Evolutionary conservation across 2,888 invertebrate genomes (phyloP).

Genomic region (Dicranocentrus wangi): DNA sequence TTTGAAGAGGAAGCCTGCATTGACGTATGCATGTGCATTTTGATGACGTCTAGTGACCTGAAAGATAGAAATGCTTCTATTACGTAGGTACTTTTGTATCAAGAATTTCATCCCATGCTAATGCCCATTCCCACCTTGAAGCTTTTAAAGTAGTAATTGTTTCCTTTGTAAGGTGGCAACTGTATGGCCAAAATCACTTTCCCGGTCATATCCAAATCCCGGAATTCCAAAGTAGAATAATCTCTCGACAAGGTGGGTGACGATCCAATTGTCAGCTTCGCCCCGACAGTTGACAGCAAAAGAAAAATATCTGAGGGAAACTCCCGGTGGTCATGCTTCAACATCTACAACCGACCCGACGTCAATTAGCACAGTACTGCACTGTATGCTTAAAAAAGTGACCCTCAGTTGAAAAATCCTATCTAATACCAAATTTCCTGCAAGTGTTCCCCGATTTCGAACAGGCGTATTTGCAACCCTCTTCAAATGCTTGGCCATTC

Average conservation of each 20-base stretch:
- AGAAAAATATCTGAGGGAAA: slow-evolving; percentile 84
- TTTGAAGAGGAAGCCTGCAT: slow-evolving; percentile 23
- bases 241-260: neutral
- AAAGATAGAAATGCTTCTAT: too few species aligned
- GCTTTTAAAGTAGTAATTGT: slow-evolving; percentile 77
- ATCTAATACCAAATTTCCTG: slow-evolving; percentile 80
- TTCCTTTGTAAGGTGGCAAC: slow-evolving; percentile 78
- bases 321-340: slow-evolving; percentile 81
- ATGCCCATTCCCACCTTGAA: slow-evolving; percentile 84
- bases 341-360: too few species aligned
- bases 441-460: slow-evolving; percentile 83
- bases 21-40: slow-evolving; percentile 35
- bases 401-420: slow-evolving; percentile 81
- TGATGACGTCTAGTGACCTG: slow-evolving; percentile 31
- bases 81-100: slow-evolving; percentile 71
- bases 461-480: slow-evolving; percentile 83
- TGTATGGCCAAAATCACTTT: slow-evolving; percentile 80
- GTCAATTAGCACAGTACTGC: too few species aligned
- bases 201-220: slow-evolving; percentile 80
- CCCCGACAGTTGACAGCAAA: slow-evolving; percentile 76
- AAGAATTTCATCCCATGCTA: too few species aligned
- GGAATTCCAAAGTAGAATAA: slow-evolving; percentile 77
- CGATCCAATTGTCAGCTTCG: slow-evolving; percentile 72
- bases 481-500: slow-evolving; percentile 80
- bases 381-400: too few species aligned